Evolutionary conservation across 2,113 vertebrate species (phyloP).

Genomic region (Loxodonta africana): DNA sequence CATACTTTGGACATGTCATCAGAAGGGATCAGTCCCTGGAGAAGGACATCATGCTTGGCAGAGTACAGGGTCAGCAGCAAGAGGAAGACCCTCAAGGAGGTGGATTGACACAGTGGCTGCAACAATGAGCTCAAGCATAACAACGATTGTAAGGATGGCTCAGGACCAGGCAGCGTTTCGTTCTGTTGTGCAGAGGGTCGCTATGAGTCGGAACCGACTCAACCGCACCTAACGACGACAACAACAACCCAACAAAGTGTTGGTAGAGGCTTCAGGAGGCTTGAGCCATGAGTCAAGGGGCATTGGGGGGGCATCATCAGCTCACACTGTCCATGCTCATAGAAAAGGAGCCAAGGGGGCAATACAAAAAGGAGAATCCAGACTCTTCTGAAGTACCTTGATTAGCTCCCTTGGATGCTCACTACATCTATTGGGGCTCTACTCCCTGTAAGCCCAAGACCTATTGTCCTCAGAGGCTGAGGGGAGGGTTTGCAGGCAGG

Average conservation of each 20-base stretch:
- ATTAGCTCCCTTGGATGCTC: neutral
- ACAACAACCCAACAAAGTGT: rapidly evolving
- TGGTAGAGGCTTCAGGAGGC: neutral
- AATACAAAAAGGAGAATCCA: neutral
- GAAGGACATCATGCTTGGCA: too few relatives aligned
- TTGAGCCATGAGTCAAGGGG: neutral
- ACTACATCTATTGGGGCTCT: neutral
- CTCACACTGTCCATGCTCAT: neutral
- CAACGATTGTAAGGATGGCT: too few relatives aligned
- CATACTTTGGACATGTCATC: too few relatives aligned
- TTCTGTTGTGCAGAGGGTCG: too few relatives aligned
- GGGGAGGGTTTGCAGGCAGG: neutral
- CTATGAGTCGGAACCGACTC: too few relatives aligned
- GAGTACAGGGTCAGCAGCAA: too few relatives aligned
- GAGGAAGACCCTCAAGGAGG: too few relatives aligned
- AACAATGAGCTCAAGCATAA: too few relatives aligned
- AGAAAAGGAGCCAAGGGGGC: neutral
- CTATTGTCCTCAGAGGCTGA: neutral
- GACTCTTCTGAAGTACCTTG: neutral
- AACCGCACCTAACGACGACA: too few relatives aligned
- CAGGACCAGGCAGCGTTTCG: too few relatives aligned
- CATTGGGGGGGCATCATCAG: neutral
- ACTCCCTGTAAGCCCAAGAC: neutral
- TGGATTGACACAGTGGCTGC: too few relatives aligned
- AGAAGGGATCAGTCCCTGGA: too few relatives aligned